These are phyloP conservation scores for Ips nitidus DNA, from an alignment of 1,140 invertebrate genomes.

Conservation along the genomic window DNA sequence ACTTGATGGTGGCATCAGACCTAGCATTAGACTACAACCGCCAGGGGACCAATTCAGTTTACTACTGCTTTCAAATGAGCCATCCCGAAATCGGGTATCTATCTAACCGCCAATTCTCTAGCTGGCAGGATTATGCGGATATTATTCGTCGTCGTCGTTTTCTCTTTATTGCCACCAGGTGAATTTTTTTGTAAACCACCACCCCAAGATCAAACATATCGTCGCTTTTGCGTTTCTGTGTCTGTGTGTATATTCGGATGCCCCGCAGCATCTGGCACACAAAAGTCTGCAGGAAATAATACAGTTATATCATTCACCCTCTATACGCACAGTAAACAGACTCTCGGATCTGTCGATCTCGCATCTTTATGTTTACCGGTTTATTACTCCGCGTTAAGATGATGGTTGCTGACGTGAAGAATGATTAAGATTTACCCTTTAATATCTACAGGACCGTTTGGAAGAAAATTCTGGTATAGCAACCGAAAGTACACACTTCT, in stretches of 20 bases:
- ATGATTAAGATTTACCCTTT: not conserved
- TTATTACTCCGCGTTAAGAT: slow-evolving; percentile 42
- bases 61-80: slow-evolving; percentile 46
- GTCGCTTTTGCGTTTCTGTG: not conserved
- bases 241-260: slow-evolving; percentile 15
- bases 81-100: slow-evolving; percentile 27
- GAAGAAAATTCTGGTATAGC: not conserved
- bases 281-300: slow-evolving; percentile 35
- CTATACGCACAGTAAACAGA: slow-evolving; percentile 30
- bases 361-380: slow-evolving; percentile 41
- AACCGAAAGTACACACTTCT: not conserved
- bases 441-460: not conserved
- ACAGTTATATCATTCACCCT: slow-evolving; percentile 30
- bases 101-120: slow-evolving; percentile 23
- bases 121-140: not conserved
- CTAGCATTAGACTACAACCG: slow-evolving; percentile 49
- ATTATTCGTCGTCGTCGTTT: not conserved
- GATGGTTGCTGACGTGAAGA: slow-evolving; percentile 35
- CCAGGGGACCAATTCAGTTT: slow-evolving; percentile 50
- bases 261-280: slow-evolving; percentile 31
- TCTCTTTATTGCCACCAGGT: slow-evolving; percentile 3
- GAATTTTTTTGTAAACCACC: not conserved
- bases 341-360: slow-evolving; percentile 37
- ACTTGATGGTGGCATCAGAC: slow-evolving; percentile 49
- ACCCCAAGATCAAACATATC: not conserved